Conservation (phyloP, 2,797 vertebrate species). For the Aplochiton taeniatus region DNA sequence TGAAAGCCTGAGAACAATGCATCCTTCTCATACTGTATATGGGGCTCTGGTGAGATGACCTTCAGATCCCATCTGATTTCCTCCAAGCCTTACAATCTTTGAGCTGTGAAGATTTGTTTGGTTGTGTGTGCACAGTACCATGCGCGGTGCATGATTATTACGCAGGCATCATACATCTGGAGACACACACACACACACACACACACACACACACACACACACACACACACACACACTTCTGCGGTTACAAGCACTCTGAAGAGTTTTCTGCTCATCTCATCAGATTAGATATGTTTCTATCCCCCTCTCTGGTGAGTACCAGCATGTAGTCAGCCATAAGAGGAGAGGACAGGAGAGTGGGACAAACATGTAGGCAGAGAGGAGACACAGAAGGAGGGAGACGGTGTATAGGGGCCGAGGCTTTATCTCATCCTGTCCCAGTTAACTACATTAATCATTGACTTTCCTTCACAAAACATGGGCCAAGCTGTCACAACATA, state of each 20-base stretch:
- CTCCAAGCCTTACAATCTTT: neutral
- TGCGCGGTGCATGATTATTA: too few relatives aligned
- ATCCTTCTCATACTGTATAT: conserved; percentile 5
- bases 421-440: conserved; percentile 15
- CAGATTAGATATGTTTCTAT: conserved; percentile 45
- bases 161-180: neutral
- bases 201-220: conserved; percentile 8
- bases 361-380: neutral
- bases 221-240: conserved; percentile 6
- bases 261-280: conserved; percentile 32
- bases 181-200: conserved; percentile 13
- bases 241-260: conserved; percentile 18
- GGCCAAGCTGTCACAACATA: conserved; percentile 43
- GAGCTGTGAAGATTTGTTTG: conserved; percentile 1
- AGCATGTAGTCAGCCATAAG: conserved; percentile 21
- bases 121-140: neutral
- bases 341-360: neutral
- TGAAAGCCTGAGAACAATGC: conserved; percentile 19
- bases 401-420: conserved; percentile 1
- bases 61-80: conserved; percentile 6
- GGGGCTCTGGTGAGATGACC: neutral
- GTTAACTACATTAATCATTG: conserved; percentile 48
- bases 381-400: neutral
- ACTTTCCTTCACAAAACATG: conserved; percentile 44
- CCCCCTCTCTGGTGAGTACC: conserved; percentile 20